Base-by-base conservation (phyloP, 2,797 vertebrate species). In the Pangasius krempfi region DNA sequence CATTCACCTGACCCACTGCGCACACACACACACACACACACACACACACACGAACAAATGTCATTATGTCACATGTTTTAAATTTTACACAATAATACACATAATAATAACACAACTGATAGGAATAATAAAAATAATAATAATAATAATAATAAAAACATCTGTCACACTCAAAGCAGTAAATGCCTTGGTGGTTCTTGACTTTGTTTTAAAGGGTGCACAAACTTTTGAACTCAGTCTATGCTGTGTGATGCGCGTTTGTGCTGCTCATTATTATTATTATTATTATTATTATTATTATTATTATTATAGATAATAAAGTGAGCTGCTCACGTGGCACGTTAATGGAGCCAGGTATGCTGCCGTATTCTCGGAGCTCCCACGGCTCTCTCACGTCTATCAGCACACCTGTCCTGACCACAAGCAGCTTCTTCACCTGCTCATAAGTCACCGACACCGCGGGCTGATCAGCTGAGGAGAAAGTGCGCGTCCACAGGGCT, bases 321-420 rank as follows among this genome's bases (percentile, higher is more conserved):
- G 47, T 18, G 20, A 18, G 50, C 20, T 5, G 94, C 96, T 97
- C 94, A 99, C 98, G 0, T 20, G 98, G 98, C 30, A 99, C 96
- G 88, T 98, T 98, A 64, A 98, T 33, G 0, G 98, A 96, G 0
- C 96, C 96, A 0, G 97, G 97, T 90, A 99, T 98, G 91, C 93
- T 94, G 73, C 98, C 98, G 83, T 95, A 95, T 84, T 97, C 96
- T 33, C 96, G 89, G 81, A 98, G 94, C 94, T 99, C 98, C 97
- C 96, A 98, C 27, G 96, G 96, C 89, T 99, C 98, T 89, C 98
- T 95, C 81, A 99, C 98, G 84, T 99, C 98, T 89, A 99, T 96
- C 64, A 97, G 93, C 6, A 96, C 94, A 7, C 94, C 90, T 33
- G 90, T 91, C 18, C 90, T 87, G 1, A 85, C 92, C 27, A 94